Conservation (phyloP, 2,113 vertebrate species). For the Clarias batrachus region DNA sequence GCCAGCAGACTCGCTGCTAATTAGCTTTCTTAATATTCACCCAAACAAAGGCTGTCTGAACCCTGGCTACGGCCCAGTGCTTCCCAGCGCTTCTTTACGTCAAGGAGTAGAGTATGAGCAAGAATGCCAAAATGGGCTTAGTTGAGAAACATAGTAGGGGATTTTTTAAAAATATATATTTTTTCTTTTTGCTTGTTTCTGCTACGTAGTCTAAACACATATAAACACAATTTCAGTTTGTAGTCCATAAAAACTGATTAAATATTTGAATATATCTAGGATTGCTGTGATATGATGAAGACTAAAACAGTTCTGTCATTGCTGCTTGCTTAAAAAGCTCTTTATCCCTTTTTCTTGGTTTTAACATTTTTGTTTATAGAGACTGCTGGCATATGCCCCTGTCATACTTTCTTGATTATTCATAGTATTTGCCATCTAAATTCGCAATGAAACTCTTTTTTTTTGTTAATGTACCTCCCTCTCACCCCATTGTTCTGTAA, state of each 20-base stretch:
- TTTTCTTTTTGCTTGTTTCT: background rate
- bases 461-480: background rate
- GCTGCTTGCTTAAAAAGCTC: background rate
- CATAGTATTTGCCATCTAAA: background rate
- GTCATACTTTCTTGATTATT: background rate
- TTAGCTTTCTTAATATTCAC: constrained; percentile 33
- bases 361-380: background rate
- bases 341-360: background rate
- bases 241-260: background rate
- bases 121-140: background rate
- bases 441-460: background rate
- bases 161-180: background rate
- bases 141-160: background rate
- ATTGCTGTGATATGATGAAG: background rate
- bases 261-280: background rate
- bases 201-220: background rate
- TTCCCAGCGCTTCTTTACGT: background rate
- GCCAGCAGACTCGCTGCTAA: constrained; percentile 18
- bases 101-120: background rate
- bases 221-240: background rate
- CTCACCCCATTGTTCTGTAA: background rate
- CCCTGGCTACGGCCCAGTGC: constrained; percentile 8
- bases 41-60: constrained; percentile 26
- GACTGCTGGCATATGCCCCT: background rate
- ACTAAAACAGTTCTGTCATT: background rate